Evolutionary conservation across 2,888 invertebrate species (phyloP), one percentile per base, ranked within the genome.

Genomic region (Cyclophora punctaria): DNA sequence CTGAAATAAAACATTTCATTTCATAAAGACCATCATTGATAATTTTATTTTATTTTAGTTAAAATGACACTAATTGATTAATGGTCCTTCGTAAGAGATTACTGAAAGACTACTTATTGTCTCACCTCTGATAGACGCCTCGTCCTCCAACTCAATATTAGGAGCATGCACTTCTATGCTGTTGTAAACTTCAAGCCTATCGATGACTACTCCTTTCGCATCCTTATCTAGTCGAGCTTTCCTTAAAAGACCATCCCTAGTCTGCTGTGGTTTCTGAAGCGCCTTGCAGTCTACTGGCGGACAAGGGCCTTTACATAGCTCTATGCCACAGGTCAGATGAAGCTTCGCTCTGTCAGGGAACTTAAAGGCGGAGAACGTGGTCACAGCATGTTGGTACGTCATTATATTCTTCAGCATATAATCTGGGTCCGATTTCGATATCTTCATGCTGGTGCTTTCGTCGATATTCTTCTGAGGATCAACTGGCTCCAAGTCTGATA

Each of bases 131-230:
- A 89, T 87, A 3, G 87, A 88, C 60, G 88, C 87, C 65, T 90
- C 88, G 64, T 91, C 91, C 67, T 94, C 93, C 56, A 93, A 73
- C 71, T 94, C 94, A 58, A 95, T 93, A 69, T 93, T 93, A 0
- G 95, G 94, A 2, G 95, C 94, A 49, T 93, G 83, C 3, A 95
- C 95, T 76, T 94, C 94, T 55, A 95, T 91, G 54, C 94, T 94
- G 71, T 95, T 95, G 67, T 94, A 95, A 7, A 95, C 93, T 71
- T 94, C 93, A 50, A 95, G 70, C 37, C 91, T 80, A 66, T 93
- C 92, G 34, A 93, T 80, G 1, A 93, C 84, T 46, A 91, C 83
- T 2, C 90, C 91, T 60, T 89, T 88, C 35, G 89, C 82, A 37
- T 89, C 89, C 61, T 89, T 89, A 58, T 88, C 88, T 48, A 90